Percentiles rank a stretch among this genome's conserved stretches.
These are phyloP conservation scores for Apamea sordens DNA, from an alignment of 2,888 invertebrate species.

Conservation along the genomic window DNA sequence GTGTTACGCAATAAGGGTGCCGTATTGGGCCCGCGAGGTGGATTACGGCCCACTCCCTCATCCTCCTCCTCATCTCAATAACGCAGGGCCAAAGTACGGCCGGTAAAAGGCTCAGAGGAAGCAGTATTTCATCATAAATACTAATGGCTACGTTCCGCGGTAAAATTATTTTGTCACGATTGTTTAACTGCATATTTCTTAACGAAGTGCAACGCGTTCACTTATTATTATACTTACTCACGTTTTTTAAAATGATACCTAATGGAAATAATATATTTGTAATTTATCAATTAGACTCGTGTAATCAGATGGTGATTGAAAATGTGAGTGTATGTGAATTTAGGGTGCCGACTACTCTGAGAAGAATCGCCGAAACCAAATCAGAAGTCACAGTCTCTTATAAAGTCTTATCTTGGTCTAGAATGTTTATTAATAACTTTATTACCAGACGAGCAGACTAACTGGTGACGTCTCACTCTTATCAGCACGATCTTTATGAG, in stretches of 20 bases:
- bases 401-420: neutral
- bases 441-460: neutral
- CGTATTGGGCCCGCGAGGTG: neutral
- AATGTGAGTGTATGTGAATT: too few species aligned
- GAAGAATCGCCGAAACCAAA: neutral
- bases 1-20: too few species aligned
- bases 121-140: slow-evolving; percentile 38
- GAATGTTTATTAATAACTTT: neutral
- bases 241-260: slow-evolving; percentile 32
- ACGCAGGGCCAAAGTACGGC: neutral
- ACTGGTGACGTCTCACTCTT: neutral
- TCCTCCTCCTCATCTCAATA: too few species aligned
- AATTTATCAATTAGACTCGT: too few species aligned
- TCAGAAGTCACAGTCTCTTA: neutral
- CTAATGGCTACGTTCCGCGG: slow-evolving; percentile 18
- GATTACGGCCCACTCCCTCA: neutral
- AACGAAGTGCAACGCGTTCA: slow-evolving; percentile 38
- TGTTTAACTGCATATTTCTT: slow-evolving; percentile 44
- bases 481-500: neutral
- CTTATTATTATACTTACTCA: slow-evolving; percentile 37
- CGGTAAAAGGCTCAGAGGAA: slow-evolving; percentile 15
- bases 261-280: neutral
- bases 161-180: slow-evolving; percentile 58
- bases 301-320: too few species aligned
- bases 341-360: neutral